Conservation (phyloP, 2,113 vertebrate species). For the Papio anubis region DNA sequence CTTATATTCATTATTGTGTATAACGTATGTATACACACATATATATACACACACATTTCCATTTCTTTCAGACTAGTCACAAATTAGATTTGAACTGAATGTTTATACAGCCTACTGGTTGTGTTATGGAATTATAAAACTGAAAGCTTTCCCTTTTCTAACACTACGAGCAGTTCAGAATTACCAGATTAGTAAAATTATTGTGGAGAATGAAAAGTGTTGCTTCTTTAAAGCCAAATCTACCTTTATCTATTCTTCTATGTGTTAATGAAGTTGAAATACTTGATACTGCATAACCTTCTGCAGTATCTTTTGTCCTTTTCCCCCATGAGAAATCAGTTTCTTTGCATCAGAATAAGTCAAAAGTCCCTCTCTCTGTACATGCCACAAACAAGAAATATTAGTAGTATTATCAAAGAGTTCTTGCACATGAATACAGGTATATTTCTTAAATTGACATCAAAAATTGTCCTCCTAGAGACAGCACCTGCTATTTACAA, state of each 20-base stretch:
- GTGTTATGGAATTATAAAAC: constrained; percentile 2
- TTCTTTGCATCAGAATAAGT: constrained; percentile 32
- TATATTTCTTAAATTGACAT: constrained; percentile 40
- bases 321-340: constrained; percentile 19
- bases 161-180: constrained; percentile 4
- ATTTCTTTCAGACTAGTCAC: constrained; percentile 35
- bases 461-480: constrained; percentile 9
- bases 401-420: not conserved
- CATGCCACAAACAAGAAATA: not conserved
- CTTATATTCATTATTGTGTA: constrained; percentile 21
- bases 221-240: constrained; percentile 39
- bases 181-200: constrained; percentile 36
- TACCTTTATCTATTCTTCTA: not conserved
- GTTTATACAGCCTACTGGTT: not conserved
- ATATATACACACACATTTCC: not conserved
- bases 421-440: not conserved
- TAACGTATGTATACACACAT: not conserved
- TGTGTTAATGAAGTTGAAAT: constrained; percentile 37
- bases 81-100: not conserved
- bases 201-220: not conserved
- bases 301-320: not conserved
- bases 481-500: constrained; percentile 19
- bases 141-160: not conserved
- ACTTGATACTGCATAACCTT: constrained; percentile 4
- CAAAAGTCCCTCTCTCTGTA: not conserved